Conservation (phyloP, 2,888 invertebrate genomes). For the Gymnoscelis rufifasciata region DNA sequence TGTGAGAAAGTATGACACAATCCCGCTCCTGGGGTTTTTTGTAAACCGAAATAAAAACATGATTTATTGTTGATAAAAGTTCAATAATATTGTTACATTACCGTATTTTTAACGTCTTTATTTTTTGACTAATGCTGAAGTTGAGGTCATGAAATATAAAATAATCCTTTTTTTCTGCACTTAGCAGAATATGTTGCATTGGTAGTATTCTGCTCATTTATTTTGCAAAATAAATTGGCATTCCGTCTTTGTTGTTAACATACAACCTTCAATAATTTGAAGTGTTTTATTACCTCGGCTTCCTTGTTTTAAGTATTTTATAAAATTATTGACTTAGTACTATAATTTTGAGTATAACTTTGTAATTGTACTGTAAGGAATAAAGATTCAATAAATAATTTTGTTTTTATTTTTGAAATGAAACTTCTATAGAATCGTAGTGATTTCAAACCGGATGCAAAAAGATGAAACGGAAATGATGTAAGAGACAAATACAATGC, state of each 20-base stretch:
- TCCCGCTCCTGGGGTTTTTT: too few species aligned
- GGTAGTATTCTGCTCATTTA: too few species aligned
- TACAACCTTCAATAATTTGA: too few species aligned
- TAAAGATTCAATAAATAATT: constrained; percentile 32
- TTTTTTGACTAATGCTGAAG: constrained; percentile 58
- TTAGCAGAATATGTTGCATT: neutral
- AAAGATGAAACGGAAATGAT: too few species aligned
- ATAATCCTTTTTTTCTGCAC: constrained; percentile 21
- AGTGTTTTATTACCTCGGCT: constrained; percentile 72
- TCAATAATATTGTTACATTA: constrained; percentile 25
- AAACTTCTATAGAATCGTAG: too few species aligned
- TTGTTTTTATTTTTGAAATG: neutral
- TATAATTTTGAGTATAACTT: constrained; percentile 50
- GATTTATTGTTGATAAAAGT: neutral
- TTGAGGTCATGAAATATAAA: constrained; percentile 68
- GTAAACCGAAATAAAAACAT: too few species aligned
- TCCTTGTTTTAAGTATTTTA: constrained; percentile 56
- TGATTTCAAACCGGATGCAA: too few species aligned
- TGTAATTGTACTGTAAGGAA: constrained; percentile 55
- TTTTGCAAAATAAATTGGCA: too few species aligned
- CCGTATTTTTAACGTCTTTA: constrained; percentile 43
- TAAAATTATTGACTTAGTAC: constrained; percentile 39
- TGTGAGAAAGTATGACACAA: too few species aligned
- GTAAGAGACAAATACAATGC: too few species aligned
- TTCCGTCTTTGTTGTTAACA: too few species aligned